Evolutionary conservation across 2,888 invertebrate genomes (phyloP).

Genomic region (Gymnocheta viridis): DNA sequence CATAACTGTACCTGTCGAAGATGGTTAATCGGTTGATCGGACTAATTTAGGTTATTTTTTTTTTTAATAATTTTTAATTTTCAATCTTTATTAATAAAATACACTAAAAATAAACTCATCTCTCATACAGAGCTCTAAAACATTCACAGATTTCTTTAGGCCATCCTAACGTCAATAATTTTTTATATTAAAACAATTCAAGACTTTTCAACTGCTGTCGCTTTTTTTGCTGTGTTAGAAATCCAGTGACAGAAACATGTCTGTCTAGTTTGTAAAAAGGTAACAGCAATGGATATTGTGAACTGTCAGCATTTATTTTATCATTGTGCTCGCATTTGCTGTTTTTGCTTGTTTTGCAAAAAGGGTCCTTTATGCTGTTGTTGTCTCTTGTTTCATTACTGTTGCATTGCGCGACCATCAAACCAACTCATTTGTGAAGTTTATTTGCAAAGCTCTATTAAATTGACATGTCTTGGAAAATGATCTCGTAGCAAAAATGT

Average conservation of each 20-base stretch:
- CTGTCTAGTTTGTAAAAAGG: conserved; percentile 55
- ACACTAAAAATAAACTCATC: too few species aligned
- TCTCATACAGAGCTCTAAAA: not conserved
- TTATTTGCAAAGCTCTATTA: conserved; percentile 68
- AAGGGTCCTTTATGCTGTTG: conserved; percentile 5
- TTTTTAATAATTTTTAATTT: too few species aligned
- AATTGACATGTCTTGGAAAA: conserved; percentile 64
- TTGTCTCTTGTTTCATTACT: not conserved
- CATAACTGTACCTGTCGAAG: too few species aligned
- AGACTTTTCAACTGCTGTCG: not conserved
- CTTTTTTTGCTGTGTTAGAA: conserved; percentile 5
- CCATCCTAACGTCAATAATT: not conserved
- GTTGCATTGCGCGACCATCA: not conserved
- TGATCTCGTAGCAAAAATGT: conserved; percentile 15
- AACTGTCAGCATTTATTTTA: conserved; percentile 59
- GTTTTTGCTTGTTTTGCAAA: not conserved
- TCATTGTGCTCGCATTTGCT: conserved; percentile 6
- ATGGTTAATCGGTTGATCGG: too few species aligned
- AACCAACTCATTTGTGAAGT: conserved; percentile 29
- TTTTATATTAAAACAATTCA: too few species aligned
- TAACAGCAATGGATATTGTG: conserved; percentile 51
- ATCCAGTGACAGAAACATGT: conserved; percentile 52
- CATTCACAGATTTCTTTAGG: not conserved
- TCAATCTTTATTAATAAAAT: too few species aligned
- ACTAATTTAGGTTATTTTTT: too few species aligned